Conservation (phyloP, 2,888 invertebrate genomes). For the Silvanus unidentatus region DNA sequence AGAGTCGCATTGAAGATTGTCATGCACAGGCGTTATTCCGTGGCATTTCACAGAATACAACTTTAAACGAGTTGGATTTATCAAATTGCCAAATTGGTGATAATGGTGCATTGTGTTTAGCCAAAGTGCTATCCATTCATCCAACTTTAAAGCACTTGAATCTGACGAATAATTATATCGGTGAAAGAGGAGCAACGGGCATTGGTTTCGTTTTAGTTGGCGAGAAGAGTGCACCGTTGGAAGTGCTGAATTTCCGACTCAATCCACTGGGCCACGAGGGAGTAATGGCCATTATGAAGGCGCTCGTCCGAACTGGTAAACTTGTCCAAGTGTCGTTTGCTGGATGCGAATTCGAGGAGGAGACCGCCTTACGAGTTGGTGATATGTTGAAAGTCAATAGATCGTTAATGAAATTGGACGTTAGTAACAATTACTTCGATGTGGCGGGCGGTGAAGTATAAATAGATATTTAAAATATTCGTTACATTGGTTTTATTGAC, state of each 20-base stretch:
- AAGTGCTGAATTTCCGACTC: slow-evolving; percentile 51
- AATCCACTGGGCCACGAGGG: slow-evolving; percentile 59
- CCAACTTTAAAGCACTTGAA: slow-evolving; percentile 48
- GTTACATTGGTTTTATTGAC: slow-evolving; percentile 1
- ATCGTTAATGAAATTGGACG: slow-evolving; percentile 51
- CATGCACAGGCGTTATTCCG: slow-evolving; percentile 56
- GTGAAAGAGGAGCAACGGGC: slow-evolving; percentile 34
- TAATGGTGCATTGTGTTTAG: slow-evolving; percentile 58
- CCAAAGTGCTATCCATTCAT: slow-evolving; percentile 51
- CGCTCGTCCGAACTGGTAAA: slow-evolving; percentile 52
- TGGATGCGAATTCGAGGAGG: slow-evolving; percentile 52
- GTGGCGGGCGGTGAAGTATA: slow-evolving; percentile 49
- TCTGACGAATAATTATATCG: slow-evolving; percentile 46
- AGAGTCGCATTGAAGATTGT: slow-evolving; percentile 55
- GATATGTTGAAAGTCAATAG: slow-evolving; percentile 53
- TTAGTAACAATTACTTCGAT: slow-evolving; percentile 56
- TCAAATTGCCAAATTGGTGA: slow-evolving; percentile 61
- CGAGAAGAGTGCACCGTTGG: slow-evolving; percentile 33
- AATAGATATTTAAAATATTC: slow-evolving; percentile 37
- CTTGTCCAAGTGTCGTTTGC: slow-evolving; percentile 53
- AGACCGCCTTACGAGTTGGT: slow-evolving; percentile 51
- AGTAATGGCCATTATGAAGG: slow-evolving; percentile 54
- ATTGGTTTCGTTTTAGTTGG: slow-evolving; percentile 38
- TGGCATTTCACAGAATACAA: slow-evolving; percentile 33
- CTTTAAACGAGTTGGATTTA: slow-evolving; percentile 56